phyloP scores from a whole-genome alignment of 1,140 invertebrate species.

The Drosophila bifasciata region DNA sequence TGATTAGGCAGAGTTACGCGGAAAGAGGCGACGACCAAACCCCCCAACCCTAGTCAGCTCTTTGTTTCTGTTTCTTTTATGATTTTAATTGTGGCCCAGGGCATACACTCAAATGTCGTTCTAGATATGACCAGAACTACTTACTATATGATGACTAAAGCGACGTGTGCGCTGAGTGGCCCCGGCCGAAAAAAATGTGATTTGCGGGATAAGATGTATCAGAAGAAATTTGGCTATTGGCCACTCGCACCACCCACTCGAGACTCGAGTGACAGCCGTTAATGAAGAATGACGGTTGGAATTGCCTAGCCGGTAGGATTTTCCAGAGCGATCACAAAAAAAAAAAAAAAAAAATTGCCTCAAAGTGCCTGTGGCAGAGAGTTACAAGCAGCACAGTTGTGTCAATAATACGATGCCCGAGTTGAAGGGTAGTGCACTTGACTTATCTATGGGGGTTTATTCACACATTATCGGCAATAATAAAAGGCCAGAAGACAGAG shows the following conservation, averaged over 20 bases:
- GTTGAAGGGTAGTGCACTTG: conserved; percentile 64
- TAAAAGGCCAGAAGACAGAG: too few species aligned
- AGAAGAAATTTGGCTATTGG: conserved; percentile 7
- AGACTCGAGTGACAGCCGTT: conserved; percentile 33
- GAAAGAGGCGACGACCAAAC: conserved; percentile 6
- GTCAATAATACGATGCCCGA: conserved; percentile 53
- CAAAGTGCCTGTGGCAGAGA: too few species aligned
- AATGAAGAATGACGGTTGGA: conserved; percentile 42
- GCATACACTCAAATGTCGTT: background rate
- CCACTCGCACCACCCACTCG: conserved; percentile 22
- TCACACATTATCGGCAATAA: conserved; percentile 6
- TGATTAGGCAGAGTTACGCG: conserved; percentile 1
- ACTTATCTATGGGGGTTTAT: conserved; percentile 29
- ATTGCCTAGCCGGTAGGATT: conserved; percentile 20
- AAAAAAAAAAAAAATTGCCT: too few species aligned
- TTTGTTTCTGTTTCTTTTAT: background rate
- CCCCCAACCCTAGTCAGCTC: too few species aligned
- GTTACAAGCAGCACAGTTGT: conserved; percentile 64
- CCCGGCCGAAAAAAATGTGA: too few species aligned
- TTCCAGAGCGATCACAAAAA: background rate
- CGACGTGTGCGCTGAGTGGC: too few species aligned
- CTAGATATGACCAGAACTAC: too few species aligned
- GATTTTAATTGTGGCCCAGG: conserved; percentile 8
- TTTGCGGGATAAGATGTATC: conserved; percentile 1
- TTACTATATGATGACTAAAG: too few species aligned